phyloP scores from a whole-genome alignment of 2,113 vertebrate genomes.

The Menura novaehollandiae region DNA sequence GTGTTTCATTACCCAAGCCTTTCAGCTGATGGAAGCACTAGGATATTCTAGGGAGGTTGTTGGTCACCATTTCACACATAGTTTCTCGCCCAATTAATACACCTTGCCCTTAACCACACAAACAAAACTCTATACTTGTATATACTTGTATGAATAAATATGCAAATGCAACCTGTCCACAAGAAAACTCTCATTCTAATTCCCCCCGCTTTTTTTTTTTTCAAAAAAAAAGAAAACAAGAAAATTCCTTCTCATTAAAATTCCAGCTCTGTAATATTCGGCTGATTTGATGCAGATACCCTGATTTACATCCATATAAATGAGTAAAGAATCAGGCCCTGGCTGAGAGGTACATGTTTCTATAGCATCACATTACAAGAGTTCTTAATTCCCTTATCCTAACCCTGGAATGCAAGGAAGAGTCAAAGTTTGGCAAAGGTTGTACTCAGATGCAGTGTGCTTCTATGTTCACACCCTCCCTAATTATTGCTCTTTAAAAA shows the following conservation, averaged over 20 bases:
- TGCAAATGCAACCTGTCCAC: background rate
- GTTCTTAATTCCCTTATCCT: background rate
- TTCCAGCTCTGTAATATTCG: background rate
- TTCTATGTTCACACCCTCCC: slow-evolving; percentile 18
- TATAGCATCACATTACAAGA: background rate
- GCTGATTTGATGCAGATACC: background rate
- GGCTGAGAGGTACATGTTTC: background rate
- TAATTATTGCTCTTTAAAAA: slow-evolving; percentile 29
- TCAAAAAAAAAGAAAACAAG: background rate
- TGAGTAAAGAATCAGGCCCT: background rate
- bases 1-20: background rate
- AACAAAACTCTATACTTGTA: background rate
- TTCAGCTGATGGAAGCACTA: background rate
- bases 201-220: background rate
- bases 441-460: background rate
- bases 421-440: background rate
- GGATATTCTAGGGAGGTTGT: background rate
- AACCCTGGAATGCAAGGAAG: slow-evolving; percentile 11
- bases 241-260: background rate
- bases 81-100: background rate
- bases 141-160: background rate
- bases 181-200: background rate
- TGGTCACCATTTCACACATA: background rate
- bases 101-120: background rate
- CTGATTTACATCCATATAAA: background rate